Evolutionary conservation across 64 coral and sea anemone genomes (phyloP).

Genomic region (Acropora tenuis): DNA sequence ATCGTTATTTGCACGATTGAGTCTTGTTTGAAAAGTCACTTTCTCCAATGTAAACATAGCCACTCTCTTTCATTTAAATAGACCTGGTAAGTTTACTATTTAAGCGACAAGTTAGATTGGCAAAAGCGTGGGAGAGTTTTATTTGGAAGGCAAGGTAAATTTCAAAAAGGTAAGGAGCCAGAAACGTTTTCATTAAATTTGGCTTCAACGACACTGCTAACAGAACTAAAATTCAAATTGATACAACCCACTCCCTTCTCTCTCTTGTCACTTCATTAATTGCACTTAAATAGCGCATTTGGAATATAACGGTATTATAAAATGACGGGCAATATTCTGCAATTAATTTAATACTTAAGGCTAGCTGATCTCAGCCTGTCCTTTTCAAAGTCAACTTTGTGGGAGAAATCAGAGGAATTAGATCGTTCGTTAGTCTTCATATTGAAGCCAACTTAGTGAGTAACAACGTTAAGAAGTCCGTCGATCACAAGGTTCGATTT

Average conservation of each 20-base stretch:
- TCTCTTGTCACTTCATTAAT: neutral
- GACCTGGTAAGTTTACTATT: neutral
- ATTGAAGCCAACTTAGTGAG: no score
- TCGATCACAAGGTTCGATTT: no score
- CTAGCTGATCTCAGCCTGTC: neutral
- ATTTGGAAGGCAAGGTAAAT: neutral
- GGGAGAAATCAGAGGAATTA: no score
- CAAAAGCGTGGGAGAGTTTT: neutral
- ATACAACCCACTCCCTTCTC: neutral
- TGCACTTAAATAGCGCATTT: neutral
- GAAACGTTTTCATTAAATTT: neutral
- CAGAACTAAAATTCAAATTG: neutral
- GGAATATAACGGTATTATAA: neutral
- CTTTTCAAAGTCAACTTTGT: neutral
- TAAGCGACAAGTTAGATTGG: neutral
- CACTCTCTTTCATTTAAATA: neutral
- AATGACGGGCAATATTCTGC: neutral
- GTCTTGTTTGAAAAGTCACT: neutral
- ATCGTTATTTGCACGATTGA: neutral
- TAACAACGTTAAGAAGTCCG: no score
- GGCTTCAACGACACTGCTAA: neutral
- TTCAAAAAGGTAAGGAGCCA: neutral
- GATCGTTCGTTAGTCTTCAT: no score
- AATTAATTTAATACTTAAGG: neutral
- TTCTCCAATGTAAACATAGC: neutral